These are phyloP conservation scores for Coregonus suidteri DNA, from an alignment of 2,797 vertebrate species.

Conservation along the genomic window DNA sequence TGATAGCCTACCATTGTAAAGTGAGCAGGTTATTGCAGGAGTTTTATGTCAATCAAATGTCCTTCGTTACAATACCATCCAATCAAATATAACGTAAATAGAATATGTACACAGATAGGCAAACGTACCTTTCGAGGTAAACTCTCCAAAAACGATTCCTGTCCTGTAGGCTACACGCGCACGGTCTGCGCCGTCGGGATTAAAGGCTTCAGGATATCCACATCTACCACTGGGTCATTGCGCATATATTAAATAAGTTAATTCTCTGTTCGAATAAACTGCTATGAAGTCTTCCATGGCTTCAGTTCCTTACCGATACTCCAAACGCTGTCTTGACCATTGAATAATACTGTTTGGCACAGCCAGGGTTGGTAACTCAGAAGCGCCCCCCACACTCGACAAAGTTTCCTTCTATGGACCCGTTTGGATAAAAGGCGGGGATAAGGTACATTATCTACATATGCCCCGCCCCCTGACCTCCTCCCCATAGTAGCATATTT, in stretches of 20 bases:
- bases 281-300: background rate
- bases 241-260: constrained; percentile 7
- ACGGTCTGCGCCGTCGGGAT: background rate
- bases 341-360: background rate
- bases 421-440: constrained; percentile 60
- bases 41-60: background rate
- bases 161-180: background rate
- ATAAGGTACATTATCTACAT: constrained; percentile 26
- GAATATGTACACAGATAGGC: background rate
- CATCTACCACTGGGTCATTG: background rate
- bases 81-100: no score
- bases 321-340: background rate
- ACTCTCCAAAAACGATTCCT: background rate
- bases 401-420: constrained; percentile 71
- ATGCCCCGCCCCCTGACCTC: constrained; percentile 40
- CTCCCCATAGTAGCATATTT: background rate
- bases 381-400: constrained; percentile 16
- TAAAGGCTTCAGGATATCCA: background rate
- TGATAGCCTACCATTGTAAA: background rate
- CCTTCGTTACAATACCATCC: background rate
- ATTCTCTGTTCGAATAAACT: background rate
- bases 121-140: background rate
- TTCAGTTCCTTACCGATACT: background rate
- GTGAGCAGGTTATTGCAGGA: background rate
- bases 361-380: background rate